phyloP scores from a whole-genome alignment of 2,888 invertebrate species.

The Osedax frankpressi region DNA sequence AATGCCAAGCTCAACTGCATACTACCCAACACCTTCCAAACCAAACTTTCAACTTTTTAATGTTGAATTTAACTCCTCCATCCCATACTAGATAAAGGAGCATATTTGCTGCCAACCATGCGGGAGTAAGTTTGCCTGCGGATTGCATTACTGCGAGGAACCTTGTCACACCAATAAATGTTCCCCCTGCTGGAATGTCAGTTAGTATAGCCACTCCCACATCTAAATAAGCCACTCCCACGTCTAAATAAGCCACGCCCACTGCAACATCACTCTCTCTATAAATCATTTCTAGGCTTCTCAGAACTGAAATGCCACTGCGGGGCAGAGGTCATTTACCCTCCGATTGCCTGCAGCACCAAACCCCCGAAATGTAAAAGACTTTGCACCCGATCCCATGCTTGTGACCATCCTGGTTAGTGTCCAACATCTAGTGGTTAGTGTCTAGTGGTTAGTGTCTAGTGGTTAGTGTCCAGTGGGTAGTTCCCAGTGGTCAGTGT shows the following conservation, averaged over 20 bases:
- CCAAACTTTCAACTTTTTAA: too few relatives aligned
- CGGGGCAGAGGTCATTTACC: slow-evolving; percentile 69
- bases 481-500: background rate
- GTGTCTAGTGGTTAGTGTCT: too few relatives aligned
- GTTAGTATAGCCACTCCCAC: slow-evolving; percentile 40
- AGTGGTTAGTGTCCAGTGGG: background rate
- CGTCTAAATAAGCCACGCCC: background rate
- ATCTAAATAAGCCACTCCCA: background rate
- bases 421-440: background rate
- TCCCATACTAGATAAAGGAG: slow-evolving; percentile 57
- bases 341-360: slow-evolving; percentile 84
- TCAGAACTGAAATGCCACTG: slow-evolving; percentile 83
- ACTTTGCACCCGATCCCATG: slow-evolving; percentile 62
- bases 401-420: slow-evolving; percentile 61
- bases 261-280: background rate
- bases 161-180: slow-evolving; percentile 69
- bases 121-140: slow-evolving; percentile 62
- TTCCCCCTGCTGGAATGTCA: slow-evolving; percentile 61
- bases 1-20: too few relatives aligned
- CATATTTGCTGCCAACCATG: slow-evolving; percentile 62
- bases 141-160: slow-evolving; percentile 71
- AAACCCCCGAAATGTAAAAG: slow-evolving; percentile 66
- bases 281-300: too few relatives aligned
- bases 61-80: too few relatives aligned
- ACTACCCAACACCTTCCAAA: too few relatives aligned